Conservation (phyloP, 53 echinoderm and acorn worm genomes). For the Echinarachnius parma region DNA sequence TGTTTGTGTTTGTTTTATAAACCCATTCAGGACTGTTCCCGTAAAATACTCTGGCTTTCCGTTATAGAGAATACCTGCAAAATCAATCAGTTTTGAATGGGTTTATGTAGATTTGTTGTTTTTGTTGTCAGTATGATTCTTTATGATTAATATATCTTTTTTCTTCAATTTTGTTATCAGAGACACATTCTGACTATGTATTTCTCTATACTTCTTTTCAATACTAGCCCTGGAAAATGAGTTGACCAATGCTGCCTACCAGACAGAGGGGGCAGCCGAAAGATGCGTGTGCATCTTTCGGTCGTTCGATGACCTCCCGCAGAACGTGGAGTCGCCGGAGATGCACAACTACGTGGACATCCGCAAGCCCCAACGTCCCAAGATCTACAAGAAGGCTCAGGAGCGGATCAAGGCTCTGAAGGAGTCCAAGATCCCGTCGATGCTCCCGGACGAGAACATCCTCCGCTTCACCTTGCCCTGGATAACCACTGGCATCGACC, state of each 20-base stretch:
- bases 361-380: conserved; percentile 92
- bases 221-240: conserved; percentile 85
- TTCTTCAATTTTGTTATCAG: too few species aligned
- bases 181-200: too few species aligned
- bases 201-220: too few species aligned
- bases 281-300: conserved; percentile 88
- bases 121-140: too few species aligned
- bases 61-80: too few species aligned
- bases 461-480: conserved; percentile 84
- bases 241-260: conserved; percentile 65
- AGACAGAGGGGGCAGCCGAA: conserved; percentile 68
- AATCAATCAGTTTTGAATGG: too few species aligned
- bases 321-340: conserved; percentile 90
- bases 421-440: conserved; percentile 78
- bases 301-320: conserved; percentile 86
- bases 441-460: conserved; percentile 77
- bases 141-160: too few species aligned
- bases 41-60: too few species aligned
- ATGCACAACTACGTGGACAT: conserved; percentile 99
- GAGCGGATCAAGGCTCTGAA: conserved; percentile 90
- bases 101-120: too few species aligned
- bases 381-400: conserved; percentile 97
- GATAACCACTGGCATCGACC: conserved; percentile 74
- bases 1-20: too few species aligned
- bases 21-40: too few species aligned